Evolutionary conservation across 2,797 vertebrate species (phyloP).

Genomic region (Pristis pectinata): DNA sequence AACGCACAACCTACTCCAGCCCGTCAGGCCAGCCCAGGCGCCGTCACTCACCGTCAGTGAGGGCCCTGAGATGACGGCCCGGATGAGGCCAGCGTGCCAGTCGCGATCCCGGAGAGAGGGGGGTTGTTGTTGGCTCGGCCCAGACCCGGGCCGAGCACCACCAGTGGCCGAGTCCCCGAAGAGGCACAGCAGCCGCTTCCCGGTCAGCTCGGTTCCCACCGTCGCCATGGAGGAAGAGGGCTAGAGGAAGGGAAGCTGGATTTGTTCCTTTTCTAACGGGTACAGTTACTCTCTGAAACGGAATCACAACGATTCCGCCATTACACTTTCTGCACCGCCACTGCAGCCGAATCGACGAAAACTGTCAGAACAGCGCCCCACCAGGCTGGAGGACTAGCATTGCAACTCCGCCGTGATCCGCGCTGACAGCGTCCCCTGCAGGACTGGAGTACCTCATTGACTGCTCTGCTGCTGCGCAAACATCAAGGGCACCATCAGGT

Average conservation of each 20-base stretch:
- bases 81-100: conserved; percentile 34
- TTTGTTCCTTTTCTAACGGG: not conserved
- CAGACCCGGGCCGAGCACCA: not conserved
- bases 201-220: conserved; percentile 68
- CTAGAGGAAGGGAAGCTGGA: too few relatives aligned
- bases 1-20: not conserved
- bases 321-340: conserved; percentile 33
- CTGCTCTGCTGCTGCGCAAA: too few relatives aligned
- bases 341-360: not conserved
- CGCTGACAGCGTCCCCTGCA: not conserved
- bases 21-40: too few relatives aligned
- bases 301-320: conserved; percentile 33
- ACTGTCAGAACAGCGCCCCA: not conserved
- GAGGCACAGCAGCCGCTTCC: conserved; percentile 76
- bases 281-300: not conserved
- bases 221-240: not conserved
- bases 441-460: not conserved
- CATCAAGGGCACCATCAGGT: not conserved
- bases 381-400: not conserved
- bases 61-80: conserved; percentile 17
- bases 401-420: too few relatives aligned
- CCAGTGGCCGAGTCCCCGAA: conserved; percentile 60
- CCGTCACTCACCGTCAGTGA: conserved; percentile 23
- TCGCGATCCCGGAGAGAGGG: conserved; percentile 18
- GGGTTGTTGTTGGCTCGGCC: not conserved